Conservation (phyloP, 2,888 invertebrate genomes). For the Melolontha melolontha region DNA sequence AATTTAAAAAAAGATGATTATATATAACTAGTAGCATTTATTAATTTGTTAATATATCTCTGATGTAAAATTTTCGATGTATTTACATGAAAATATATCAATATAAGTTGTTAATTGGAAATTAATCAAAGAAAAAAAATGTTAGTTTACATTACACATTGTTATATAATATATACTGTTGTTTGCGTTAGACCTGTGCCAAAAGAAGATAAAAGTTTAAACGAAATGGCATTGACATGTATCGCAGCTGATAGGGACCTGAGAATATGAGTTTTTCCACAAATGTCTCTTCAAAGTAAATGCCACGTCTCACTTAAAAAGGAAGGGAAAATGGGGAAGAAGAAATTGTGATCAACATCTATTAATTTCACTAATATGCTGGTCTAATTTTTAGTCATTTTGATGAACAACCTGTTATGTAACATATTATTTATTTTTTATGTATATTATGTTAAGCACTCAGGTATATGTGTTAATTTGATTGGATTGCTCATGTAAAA, state of each 20-base stretch:
- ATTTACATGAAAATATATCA: conserved; percentile 36
- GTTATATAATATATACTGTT: conserved; percentile 40
- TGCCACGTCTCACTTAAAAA: conserved; percentile 33
- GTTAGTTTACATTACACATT: conserved; percentile 30
- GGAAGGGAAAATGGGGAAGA: conserved; percentile 27
- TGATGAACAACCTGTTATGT: conserved; percentile 29
- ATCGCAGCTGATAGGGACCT: conserved; percentile 42
- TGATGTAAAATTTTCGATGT: conserved; percentile 39
- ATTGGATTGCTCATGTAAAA: conserved; percentile 43
- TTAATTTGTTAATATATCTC: conserved; percentile 36
- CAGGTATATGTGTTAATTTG: conserved; percentile 45
- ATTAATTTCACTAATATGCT: conserved; percentile 43
- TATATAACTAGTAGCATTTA: conserved; percentile 37
- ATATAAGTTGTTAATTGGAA: conserved; percentile 38
- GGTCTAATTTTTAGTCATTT: conserved; percentile 45
- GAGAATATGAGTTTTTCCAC: conserved; percentile 36
- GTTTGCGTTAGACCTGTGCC: conserved; percentile 38
- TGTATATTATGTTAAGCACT: conserved; percentile 44
- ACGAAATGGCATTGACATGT: conserved; percentile 33
- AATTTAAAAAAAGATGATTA: conserved; percentile 21
- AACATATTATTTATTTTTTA: conserved; percentile 34
- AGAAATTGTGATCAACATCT: conserved; percentile 35
- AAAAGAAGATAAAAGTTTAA: conserved; percentile 31
- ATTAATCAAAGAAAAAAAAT: conserved; percentile 7
- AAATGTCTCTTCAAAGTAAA: conserved; percentile 35